Evolutionary conservation across 2,113 vertebrate genomes (phyloP), one percentile per base, ranked within the genome.

Genomic region (Serilophus lunatus): DNA sequence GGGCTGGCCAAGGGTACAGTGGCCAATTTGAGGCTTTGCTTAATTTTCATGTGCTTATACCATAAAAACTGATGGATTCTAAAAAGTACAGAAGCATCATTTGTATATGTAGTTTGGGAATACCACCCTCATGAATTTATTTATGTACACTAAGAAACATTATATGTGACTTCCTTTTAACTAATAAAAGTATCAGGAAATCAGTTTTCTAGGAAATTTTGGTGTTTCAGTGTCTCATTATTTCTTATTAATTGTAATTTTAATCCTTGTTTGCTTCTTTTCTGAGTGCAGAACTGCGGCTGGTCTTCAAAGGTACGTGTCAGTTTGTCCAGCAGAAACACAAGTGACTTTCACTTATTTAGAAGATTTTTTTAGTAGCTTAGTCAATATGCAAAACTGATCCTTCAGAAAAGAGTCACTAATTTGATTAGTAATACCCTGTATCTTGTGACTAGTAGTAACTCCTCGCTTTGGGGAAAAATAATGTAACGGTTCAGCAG

Each of bases 1-100:
- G 79, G 71, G 47, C 80, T 95, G n/a, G n/a, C n/a, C n/a, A n/a
- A n/a, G n/a, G n/a, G n/a, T n/a, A n/a, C n/a, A n/a, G n/a, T n/a
- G n/a, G n/a, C n/a, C n/a, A 33, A 3, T 95, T 61, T 93, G 35
- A 74, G 59, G 35, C 40, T 89, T 88, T 92, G 33, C 36, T 86
- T 83, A 82, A n/a, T 90, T 96, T 68, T 82, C 42, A 8, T 85
- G 45, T 85, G 33, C 95, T 93, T 94, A 61, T 81, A 35, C 31
- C 33, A 10, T 13, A 57, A 63, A 89, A 95, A 82, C 36, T 25
- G 70, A 57, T 79, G 31, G 61, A 80, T 92, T 89, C 53, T 85
- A 66, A 72, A 66, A 94, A 54, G 24, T 25, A 49, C 4, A 2
- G 40, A 71, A 79, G 35, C 38, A 28, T 44, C 3, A 10, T 77